Percentiles rank a stretch among this genome's conserved stretches.
phyloP scores from a whole-genome alignment of 2,113 vertebrate species.

The Proteles cristata region DNA sequence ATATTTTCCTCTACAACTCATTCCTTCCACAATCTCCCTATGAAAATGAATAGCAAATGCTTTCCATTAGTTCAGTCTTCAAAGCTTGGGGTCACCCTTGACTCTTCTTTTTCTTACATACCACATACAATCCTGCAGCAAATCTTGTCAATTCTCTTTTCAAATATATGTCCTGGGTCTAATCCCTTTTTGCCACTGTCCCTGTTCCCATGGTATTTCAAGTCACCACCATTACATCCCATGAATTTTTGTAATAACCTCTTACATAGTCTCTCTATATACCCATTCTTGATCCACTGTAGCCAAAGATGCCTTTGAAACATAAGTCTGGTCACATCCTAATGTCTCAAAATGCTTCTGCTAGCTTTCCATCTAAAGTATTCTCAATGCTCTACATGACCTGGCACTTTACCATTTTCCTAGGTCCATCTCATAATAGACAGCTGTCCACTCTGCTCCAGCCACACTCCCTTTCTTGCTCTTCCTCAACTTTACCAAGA shows the following conservation, averaged over 20 bases:
- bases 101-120: background rate
- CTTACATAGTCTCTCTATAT: background rate
- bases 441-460: background rate
- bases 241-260: background rate
- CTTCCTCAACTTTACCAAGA: background rate
- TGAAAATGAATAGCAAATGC: background rate
- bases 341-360: background rate
- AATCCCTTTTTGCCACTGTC: background rate
- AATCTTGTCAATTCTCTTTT: slow-evolving; percentile 7
- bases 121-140: background rate
- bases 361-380: background rate
- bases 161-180: background rate
- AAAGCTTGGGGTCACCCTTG: background rate
- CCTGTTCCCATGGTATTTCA: background rate
- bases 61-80: background rate
- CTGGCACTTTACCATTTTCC: background rate
- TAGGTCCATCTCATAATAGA: too few species aligned
- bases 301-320: background rate
- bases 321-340: background rate
- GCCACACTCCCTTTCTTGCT: background rate
- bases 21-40: background rate
- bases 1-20: background rate
- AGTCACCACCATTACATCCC: background rate
- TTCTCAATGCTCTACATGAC: background rate
- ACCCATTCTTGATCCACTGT: background rate